Base-by-base conservation (phyloP, 53 echinoderm and acorn worm species). In the Arbacia lixula region DNA sequence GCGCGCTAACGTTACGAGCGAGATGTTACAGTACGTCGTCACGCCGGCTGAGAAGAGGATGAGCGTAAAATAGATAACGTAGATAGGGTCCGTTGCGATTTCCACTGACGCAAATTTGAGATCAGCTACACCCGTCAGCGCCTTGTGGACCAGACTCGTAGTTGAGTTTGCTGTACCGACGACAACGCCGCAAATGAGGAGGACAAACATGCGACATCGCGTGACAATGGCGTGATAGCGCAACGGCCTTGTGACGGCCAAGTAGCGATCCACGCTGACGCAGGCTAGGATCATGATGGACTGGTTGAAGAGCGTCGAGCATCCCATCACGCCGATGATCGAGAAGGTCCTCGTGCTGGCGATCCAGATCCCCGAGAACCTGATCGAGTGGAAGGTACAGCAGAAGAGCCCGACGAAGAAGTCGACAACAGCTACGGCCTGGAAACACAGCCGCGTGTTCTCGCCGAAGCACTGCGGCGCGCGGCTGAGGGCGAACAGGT, bases 211-310 rank as follows among this genome's bases (percentile, higher is more conserved):
- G 63, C 82, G 82, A 2, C 26, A 49, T 32, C 32, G 26, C 1
- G 82, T 81, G 82, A 81, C 82, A 34, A 81, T 61, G 4, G 64
- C 32, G 50, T 81, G 82, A 33, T 81, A 81, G 17, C 82, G 82
- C 10, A 81, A 52, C 36, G 82, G 82, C 50, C 49, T 36, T 2
- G 82, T 81, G 19, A 81, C 64, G 49, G 82, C 82, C 19, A 81
- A 64, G 61, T 81, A 81, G 27, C 82, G 64, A 12, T 81, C 82
- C 24, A 81, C 31, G 50, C 82, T 81, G 32, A 81, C 82, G 82
- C 82, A 81, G n/a, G 82, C 82, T 1, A 81, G 82, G 34, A 81
- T 81, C 82, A 81, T 81, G 33, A 81, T 49, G 33, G 82, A 81
- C 21, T 81, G 82, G 29, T 81, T 81, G 32, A 81, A 81, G 64